Conservation (phyloP, 1,140 invertebrate species). For the Drepana arcuata region DNA sequence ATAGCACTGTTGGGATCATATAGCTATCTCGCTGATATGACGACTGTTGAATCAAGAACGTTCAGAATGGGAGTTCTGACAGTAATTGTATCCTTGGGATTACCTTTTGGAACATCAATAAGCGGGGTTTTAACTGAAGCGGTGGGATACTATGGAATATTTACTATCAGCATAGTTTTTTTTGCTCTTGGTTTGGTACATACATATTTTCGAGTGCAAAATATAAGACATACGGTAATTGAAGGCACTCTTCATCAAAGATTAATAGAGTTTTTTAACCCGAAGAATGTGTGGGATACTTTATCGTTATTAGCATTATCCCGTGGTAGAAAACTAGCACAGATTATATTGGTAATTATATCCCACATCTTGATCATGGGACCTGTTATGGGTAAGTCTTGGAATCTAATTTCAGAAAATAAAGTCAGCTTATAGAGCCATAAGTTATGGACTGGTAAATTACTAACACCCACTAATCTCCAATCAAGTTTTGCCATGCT, state of each 20-base stretch:
- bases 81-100: slow-evolving; percentile 65
- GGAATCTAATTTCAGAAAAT: slow-evolving; percentile 2
- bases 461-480: no score
- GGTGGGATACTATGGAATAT: slow-evolving; percentile 65
- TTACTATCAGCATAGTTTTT: slow-evolving; percentile 37
- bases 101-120: slow-evolving; percentile 56
- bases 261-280: slow-evolving; percentile 57
- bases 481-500: no score
- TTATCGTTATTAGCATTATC: slow-evolving; percentile 56
- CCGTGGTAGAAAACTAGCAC: slow-evolving; percentile 33
- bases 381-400: slow-evolving; percentile 66
- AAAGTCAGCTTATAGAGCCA: no score
- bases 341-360: slow-evolving; percentile 57
- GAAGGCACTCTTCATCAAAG: slow-evolving; percentile 33
- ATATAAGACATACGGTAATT: slow-evolving; percentile 27
- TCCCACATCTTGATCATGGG: slow-evolving; percentile 65
- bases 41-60: slow-evolving; percentile 69
- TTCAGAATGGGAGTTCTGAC: slow-evolving; percentile 72
- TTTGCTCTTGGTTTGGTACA: slow-evolving; percentile 51
- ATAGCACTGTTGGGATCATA: slow-evolving; percentile 73
- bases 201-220: slow-evolving; percentile 42
- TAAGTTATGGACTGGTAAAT: no score
- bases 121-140: slow-evolving; percentile 57
- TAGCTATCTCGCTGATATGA: slow-evolving; percentile 74
- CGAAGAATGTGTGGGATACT: slow-evolving; percentile 59